These are phyloP conservation scores for Psilanteris sp. DNA, from an alignment of 1,140 invertebrate genomes.

Conservation along the genomic window DNA sequence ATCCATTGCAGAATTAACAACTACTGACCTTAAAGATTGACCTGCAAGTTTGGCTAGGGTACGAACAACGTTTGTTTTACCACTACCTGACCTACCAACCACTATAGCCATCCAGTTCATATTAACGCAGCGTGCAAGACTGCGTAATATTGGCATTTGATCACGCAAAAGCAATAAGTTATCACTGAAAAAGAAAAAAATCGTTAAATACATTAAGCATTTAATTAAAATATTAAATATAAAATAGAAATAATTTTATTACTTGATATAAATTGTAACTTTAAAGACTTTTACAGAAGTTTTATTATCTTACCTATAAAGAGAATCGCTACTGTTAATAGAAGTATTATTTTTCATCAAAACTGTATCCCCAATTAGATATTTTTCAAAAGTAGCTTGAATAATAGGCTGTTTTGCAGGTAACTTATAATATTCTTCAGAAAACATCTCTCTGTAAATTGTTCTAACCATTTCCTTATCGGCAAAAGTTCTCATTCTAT, in stretches of 20 bases:
- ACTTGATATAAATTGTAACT: too few relatives aligned
- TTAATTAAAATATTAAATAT: too few relatives aligned
- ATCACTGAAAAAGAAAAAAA: slow-evolving; percentile 67
- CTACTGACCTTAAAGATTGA: slow-evolving; percentile 86
- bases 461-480: slow-evolving; percentile 84
- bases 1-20: slow-evolving; percentile 96
- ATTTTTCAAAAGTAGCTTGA: slow-evolving; percentile 78
- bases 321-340: slow-evolving; percentile 63
- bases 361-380: slow-evolving; percentile 82
- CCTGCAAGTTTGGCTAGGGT: slow-evolving; percentile 88
- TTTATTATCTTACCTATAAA: slow-evolving; percentile 14
- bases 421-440: slow-evolving; percentile 76
- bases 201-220: too few relatives aligned
- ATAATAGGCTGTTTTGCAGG: slow-evolving; percentile 77
- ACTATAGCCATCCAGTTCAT: slow-evolving; percentile 96
- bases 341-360: slow-evolving; percentile 75
- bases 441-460: slow-evolving; percentile 83
- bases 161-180: slow-evolving; percentile 84
- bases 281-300: too few relatives aligned
- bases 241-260: too few relatives aligned
- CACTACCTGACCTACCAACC: slow-evolving; percentile 88
- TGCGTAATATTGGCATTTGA: slow-evolving; percentile 85
- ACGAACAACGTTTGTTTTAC: slow-evolving; percentile 91
- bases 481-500: slow-evolving; percentile 87
- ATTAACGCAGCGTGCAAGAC: slow-evolving; percentile 89